phyloP scores from a whole-genome alignment of 2,797 vertebrate species.

The Eospalax fontanierii region DNA sequence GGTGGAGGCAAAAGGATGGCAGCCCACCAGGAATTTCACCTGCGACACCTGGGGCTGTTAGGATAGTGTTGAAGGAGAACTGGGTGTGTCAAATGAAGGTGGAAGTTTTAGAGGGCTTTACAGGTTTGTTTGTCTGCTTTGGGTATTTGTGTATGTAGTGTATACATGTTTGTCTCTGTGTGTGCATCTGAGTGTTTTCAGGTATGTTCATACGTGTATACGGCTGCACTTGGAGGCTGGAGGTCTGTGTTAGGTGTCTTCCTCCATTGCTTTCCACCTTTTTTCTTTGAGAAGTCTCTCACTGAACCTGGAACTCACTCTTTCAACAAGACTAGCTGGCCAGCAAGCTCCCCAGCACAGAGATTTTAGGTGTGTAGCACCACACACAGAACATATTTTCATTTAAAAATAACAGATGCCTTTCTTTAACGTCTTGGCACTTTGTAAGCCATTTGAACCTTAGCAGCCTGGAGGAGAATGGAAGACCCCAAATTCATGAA shows the following conservation, averaged over 20 bases:
- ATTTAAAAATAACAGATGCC: background rate
- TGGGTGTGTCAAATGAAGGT: background rate
- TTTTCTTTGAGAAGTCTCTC: background rate
- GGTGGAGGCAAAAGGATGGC: too few relatives aligned
- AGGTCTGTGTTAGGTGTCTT: background rate
- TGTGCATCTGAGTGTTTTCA: background rate
- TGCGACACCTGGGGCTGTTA: background rate
- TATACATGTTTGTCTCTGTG: background rate
- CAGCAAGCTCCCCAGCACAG: background rate
- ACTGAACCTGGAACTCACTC: background rate
- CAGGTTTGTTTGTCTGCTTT: background rate
- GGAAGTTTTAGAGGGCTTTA: background rate
- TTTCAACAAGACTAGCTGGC: background rate
- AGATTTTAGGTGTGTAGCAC: background rate
- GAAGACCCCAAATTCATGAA: background rate
- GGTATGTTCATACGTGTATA: background rate
- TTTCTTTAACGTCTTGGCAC: background rate
- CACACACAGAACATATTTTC: background rate
- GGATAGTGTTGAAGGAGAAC: fast-evolving
- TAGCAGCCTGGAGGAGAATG: background rate
- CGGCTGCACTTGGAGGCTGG: background rate
- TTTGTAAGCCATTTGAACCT: background rate
- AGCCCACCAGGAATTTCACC: background rate
- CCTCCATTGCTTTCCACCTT: background rate
- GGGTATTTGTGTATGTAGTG: background rate